Conservation (phyloP, 2,888 invertebrate genomes). For the Melieria omissa region DNA sequence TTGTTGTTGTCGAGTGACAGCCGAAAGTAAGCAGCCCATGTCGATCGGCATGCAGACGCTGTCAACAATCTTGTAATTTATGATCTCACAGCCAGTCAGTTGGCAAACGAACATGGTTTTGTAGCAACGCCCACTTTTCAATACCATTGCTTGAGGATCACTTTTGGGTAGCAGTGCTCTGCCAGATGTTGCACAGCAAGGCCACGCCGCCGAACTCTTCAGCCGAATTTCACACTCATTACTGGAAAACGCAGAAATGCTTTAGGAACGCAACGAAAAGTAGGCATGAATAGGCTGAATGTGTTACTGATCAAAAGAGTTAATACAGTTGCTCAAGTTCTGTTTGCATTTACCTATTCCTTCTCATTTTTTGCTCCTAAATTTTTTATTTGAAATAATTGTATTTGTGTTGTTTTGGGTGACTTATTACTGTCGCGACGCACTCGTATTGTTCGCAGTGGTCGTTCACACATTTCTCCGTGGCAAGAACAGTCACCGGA, state of each 20-base stretch:
- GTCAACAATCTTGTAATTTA: conserved; percentile 45
- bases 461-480: too few species aligned
- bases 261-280: too few species aligned
- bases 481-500: neutral
- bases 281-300: too few species aligned
- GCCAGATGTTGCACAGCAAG: neutral
- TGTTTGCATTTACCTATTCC: neutral
- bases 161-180: neutral
- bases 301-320: too few species aligned
- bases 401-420: neutral
- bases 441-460: too few species aligned
- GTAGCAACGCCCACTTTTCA: conserved; percentile 40
- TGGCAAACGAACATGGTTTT: conserved; percentile 31
- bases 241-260: too few species aligned
- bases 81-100: conserved; percentile 10
- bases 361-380: neutral
- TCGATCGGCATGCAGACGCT: conserved; percentile 24
- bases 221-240: too few species aligned
- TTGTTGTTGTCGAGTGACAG: neutral
- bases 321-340: neutral
- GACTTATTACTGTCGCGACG: neutral
- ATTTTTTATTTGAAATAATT: neutral
- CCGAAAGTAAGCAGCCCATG: neutral
- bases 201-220: too few species aligned
- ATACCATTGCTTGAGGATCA: neutral